phyloP scores from a whole-genome alignment of 2,797 vertebrate genomes.

The Mus caroli region DNA sequence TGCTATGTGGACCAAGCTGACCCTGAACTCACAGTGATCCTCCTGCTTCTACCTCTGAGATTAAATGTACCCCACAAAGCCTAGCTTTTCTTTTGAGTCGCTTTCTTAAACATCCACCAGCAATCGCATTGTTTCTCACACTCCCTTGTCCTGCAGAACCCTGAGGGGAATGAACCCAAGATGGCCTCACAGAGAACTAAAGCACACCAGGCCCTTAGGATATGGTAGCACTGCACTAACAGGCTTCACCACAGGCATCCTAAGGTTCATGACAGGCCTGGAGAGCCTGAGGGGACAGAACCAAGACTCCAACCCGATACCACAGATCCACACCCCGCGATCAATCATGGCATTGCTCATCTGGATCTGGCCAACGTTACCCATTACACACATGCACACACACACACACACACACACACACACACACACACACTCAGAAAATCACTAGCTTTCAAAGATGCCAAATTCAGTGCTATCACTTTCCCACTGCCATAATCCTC shows the following conservation, averaged over 20 bases:
- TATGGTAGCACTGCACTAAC: too few relatives aligned
- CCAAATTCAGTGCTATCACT: not conserved
- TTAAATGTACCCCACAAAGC: not conserved
- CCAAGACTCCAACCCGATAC: not conserved
- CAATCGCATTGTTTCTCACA: not conserved
- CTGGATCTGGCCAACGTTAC: not conserved
- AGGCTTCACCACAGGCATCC: too few relatives aligned
- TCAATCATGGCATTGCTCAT: not conserved
- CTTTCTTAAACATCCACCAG: not conserved
- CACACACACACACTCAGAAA: not conserved
- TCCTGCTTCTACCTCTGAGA: not conserved
- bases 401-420: too few relatives aligned
- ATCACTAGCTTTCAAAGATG: not conserved
- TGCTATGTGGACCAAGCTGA: not conserved
- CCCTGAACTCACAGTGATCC: not conserved
- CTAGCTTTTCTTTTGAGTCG: not conserved
- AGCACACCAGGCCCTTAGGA: too few relatives aligned
- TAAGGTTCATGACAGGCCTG: too few relatives aligned
- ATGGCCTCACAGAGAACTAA: too few relatives aligned
- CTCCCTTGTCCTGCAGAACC: not conserved
- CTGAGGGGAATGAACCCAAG: not conserved
- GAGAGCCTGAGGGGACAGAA: too few relatives aligned
- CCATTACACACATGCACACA: not conserved
- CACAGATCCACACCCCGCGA: not conserved
- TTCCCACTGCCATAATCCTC: not conserved